Evolutionary conservation across 1,140 invertebrate species (phyloP), one percentile per base, ranked within the genome.

Genomic region (Caenorhabditis latens): DNA sequence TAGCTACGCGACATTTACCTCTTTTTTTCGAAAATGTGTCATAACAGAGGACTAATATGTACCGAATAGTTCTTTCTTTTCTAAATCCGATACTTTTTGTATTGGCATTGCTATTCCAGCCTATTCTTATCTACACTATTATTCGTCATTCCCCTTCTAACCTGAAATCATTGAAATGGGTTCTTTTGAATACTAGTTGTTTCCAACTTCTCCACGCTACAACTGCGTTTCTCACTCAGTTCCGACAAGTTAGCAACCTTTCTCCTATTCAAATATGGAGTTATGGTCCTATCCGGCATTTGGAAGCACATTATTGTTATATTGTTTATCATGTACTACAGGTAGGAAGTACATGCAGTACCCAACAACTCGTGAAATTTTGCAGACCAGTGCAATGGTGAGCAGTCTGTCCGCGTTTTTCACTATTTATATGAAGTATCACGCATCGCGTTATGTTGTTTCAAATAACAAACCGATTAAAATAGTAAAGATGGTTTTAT

Each of bases 351-450:
- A 24, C 14, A 11, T 16, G 14, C 1, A 19, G 19, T n/a, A n/a
- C 19, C 4, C 4, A 19, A 19, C 8, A 58, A 58, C 7, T 58
- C 4, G 4, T 5, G 19, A 58, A 58, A 11, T 43, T 50, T n/a
- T 79, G 42, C 43, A 79, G 71, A 79, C 71, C 4, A 50, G 43
- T 79, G 43, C 71, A 11, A 50, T 79, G 71, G 9, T 79, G 4
- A 79, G 71, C 14, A 21, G 43, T 21, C 24, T 48, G 21, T 43
- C 71, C 6, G 46, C 40, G 8, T 79, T 79, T 14, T 50, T 79
- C 4, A 79, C 46, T 21, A 79, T 50, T 24, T 79, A 50, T 19
- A 79, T 79, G 71, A 79, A 79, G 21, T 79, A 79, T 50, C 13
- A 79, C 5, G 71, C 71, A 8, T 13, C 71, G 14, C 7, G 53